A percentile compares a stretch with the other conserved stretches of the same genome.
phyloP scores from a whole-genome alignment of 1,140 invertebrate genomes.

The Drosophila malerkotliana region DNA sequence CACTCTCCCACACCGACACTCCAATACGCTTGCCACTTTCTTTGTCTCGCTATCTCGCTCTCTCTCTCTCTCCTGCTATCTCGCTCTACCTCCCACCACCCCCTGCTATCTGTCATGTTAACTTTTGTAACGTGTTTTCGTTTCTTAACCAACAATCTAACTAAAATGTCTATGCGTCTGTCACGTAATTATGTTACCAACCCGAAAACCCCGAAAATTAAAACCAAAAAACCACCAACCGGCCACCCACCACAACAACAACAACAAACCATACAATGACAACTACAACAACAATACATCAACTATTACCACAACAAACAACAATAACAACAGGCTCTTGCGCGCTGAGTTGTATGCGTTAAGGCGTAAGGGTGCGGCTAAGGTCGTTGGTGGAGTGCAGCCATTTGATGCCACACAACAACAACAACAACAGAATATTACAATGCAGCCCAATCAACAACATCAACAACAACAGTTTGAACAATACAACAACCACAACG shows the following conservation, averaged over 20 bases:
- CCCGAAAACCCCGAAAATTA: constrained; percentile 11
- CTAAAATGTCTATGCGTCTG: constrained; percentile 53
- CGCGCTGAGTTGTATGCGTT: constrained; percentile 87
- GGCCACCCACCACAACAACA: constrained; percentile 31
- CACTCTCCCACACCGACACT: constrained; percentile 1
- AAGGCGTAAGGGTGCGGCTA: constrained; percentile 86
- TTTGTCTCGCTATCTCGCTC: constrained; percentile 14
- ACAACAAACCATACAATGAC: constrained; percentile 26
- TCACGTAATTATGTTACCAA: constrained; percentile 60
- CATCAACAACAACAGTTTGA: constrained; percentile 59
- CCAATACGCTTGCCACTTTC: constrained; percentile 29
- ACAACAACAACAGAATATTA: constrained; percentile 42
- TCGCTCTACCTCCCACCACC: constrained; percentile 6
- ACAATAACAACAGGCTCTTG: constrained; percentile 85
- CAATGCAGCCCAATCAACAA: constrained; percentile 58
- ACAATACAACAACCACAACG: constrained; percentile 72
- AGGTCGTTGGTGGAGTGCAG: constrained; percentile 76
- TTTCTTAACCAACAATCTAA: constrained; percentile 58
- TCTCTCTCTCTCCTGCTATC: constrained; percentile 6
- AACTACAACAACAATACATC: constrained; percentile 44
- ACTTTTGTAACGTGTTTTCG: constrained; percentile 66
- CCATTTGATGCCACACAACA: constrained; percentile 70
- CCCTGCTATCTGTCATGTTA: constrained; percentile 46
- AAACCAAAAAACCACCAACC: constrained; percentile 12
- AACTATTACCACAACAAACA: constrained; percentile 29